Percentiles rank a stretch among this genome's conserved stretches.
These are phyloP conservation scores for Alloscopus bannaensis DNA, from an alignment of 2,888 invertebrate species.

Conservation along the genomic window DNA sequence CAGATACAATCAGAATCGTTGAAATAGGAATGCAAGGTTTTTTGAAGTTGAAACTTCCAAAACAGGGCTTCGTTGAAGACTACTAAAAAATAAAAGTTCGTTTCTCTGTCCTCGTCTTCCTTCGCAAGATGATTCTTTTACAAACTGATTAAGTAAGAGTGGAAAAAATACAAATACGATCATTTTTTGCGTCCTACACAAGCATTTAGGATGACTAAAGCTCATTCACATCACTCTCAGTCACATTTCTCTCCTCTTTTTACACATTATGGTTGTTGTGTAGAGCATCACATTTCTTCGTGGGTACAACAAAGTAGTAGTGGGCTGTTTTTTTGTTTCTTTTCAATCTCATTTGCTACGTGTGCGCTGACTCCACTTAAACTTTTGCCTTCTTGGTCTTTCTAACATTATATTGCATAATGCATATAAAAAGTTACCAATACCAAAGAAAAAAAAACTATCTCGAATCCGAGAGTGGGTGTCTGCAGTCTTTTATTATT, in stretches of 20 bases:
- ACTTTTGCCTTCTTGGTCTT: constrained; percentile 30
- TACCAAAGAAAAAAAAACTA: too few relatives aligned
- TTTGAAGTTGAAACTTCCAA: too few relatives aligned
- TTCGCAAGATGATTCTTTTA: background rate
- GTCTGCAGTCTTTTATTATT: constrained; percentile 42
- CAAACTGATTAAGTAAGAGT: background rate
- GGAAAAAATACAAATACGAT: constrained; percentile 2
- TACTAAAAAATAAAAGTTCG: background rate
- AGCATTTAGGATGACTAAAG: background rate
- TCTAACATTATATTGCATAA: constrained; percentile 22
- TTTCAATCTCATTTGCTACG: background rate
- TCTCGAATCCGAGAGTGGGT: constrained; percentile 42
- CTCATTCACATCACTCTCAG: too few relatives aligned
- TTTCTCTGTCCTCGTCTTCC: background rate
- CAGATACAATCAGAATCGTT: too few relatives aligned
- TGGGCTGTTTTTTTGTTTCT: constrained; percentile 6
- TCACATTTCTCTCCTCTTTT: background rate
- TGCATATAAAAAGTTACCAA: constrained; percentile 36
- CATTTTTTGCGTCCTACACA: constrained; percentile 46
- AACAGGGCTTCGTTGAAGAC: too few relatives aligned
- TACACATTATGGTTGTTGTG: background rate
- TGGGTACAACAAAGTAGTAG: background rate
- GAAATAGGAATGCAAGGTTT: too few relatives aligned
- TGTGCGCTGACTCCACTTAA: constrained; percentile 36
- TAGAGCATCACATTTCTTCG: background rate